A percentile compares a stretch with the other conserved stretches of the same genome.
Conservation (phyloP, 2,113 vertebrate species). For the Oxyruncus cristatus region DNA sequence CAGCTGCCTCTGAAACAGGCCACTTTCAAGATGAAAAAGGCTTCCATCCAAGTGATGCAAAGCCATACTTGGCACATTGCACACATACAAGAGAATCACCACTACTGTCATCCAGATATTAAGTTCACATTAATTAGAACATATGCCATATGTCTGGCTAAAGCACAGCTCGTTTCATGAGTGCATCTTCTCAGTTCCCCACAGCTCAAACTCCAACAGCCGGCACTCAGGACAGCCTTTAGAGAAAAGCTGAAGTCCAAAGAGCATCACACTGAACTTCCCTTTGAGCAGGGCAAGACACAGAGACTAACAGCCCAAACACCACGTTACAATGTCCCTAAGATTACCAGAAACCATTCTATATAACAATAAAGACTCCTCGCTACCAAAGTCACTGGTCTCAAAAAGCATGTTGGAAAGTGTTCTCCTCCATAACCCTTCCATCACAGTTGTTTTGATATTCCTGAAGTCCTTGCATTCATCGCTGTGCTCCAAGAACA, state of each 20-base stretch:
- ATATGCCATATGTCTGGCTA: neutral
- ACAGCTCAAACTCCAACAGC: neutral
- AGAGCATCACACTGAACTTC: neutral
- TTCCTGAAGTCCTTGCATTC: neutral
- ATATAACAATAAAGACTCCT: neutral
- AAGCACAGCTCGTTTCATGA: neutral
- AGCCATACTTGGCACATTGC: neutral
- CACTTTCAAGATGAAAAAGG: neutral
- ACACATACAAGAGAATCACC: neutral
- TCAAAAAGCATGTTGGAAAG: neutral
- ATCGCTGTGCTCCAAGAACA: neutral
- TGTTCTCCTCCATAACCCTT: neutral
- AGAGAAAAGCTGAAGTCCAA: neutral
- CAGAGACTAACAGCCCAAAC: neutral
- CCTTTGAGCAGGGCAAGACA: neutral
- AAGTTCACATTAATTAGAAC: neutral
- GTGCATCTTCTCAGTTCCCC: neutral
- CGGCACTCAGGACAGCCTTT: neutral
- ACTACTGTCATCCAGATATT: neutral
- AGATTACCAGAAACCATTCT: neutral
- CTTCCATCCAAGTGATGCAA: neutral
- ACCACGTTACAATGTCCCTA: accelerated
- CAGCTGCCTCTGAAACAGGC: neutral
- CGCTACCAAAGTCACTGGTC: neutral
- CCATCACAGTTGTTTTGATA: neutral